Conservation (phyloP, 2,113 vertebrate species). For the Silurus glanis region DNA sequence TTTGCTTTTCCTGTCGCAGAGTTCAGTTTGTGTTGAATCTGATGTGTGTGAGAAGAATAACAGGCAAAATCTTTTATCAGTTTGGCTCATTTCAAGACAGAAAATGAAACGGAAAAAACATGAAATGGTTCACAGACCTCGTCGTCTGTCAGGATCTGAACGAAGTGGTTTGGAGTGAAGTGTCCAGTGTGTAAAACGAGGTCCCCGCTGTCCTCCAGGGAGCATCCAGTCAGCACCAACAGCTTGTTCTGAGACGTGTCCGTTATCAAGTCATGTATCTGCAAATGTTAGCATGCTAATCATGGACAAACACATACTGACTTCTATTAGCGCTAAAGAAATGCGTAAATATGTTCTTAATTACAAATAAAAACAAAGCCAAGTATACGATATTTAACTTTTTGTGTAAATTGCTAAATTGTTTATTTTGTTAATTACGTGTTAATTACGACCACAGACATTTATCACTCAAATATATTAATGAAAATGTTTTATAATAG, state of each 20-base stretch:
- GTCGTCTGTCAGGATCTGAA: constrained; percentile 79
- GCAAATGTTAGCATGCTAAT: constrained; percentile 20
- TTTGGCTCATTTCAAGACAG: not conserved
- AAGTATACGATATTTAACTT: not conserved
- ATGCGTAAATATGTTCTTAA: not conserved
- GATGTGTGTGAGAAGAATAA: not conserved
- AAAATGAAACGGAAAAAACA: not conserved
- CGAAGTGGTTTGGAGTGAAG: constrained; percentile 77
- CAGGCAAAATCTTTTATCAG: not conserved
- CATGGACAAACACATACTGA: not conserved
- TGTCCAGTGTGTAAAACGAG: constrained; percentile 78
- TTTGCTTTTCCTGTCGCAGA: constrained; percentile 57
- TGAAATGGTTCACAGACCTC: constrained; percentile 66
- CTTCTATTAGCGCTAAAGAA: not conserved
- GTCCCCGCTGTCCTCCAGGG: constrained; percentile 79
- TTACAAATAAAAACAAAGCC: not conserved
- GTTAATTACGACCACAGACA: not conserved
- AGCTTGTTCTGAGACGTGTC: constrained; percentile 78
- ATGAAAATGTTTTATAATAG: too few species aligned
- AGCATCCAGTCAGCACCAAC: constrained; percentile 78
- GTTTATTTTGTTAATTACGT: not conserved
- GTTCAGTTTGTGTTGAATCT: constrained; percentile 77
- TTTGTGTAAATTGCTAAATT: not conserved
- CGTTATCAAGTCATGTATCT: constrained; percentile 79
- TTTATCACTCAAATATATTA: too few species aligned